Evolutionary conservation across 2,797 vertebrate species (phyloP).

Genomic region (Danio jaintianensis): DNA sequence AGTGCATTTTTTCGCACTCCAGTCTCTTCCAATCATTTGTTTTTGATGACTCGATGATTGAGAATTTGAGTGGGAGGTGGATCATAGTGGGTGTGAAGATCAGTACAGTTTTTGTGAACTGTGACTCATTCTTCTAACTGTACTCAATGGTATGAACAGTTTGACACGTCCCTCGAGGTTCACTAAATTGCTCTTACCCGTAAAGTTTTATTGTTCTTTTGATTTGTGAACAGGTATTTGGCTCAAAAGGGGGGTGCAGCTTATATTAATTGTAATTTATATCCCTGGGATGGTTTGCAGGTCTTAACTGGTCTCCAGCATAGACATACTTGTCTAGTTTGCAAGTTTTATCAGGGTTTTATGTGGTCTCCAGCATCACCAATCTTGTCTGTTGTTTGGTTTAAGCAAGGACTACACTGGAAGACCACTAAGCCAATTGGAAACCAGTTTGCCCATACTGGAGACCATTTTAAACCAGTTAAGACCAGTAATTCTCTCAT

Average conservation of each 20-base stretch:
- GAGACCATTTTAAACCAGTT: background rate
- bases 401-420: background rate
- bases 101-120: background rate
- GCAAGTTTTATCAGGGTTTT: too few species aligned
- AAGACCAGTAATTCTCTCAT: background rate
- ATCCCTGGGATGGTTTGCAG: background rate
- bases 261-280: background rate
- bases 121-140: background rate
- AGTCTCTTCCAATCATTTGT: conserved; percentile 28
- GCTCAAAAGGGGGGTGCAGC: background rate
- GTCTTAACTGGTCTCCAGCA: background rate
- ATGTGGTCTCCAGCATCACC: too few species aligned
- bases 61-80: conserved; percentile 36
- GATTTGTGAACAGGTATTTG: background rate
- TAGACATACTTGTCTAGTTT: background rate
- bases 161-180: background rate
- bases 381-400: background rate
- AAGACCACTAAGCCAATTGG: background rate
- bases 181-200: background rate
- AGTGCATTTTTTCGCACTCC: conserved; percentile 38
- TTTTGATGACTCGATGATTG: conserved; percentile 38
- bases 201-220: background rate
- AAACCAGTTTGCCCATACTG: background rate
- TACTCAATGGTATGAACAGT: background rate
- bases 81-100: conserved; percentile 26